Base-by-base conservation (phyloP, 2,888 invertebrate genomes). In the Loripinus fragilis region DNA sequence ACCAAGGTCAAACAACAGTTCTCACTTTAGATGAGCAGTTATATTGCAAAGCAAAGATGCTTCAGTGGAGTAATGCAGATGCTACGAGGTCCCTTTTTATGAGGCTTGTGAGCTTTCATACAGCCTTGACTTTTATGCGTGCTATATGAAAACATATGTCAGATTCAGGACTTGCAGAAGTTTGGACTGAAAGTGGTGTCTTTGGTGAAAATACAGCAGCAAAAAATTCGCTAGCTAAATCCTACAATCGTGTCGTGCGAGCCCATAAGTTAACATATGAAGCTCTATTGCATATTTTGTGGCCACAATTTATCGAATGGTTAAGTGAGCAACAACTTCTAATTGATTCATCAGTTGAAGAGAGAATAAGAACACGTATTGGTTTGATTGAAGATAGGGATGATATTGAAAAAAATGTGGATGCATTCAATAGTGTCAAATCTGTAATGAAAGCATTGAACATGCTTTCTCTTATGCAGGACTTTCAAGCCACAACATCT, bases 191-290 rank as follows among this genome's bases (percentile, higher is more conserved):
- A 41, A 65, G 65, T 17, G 8, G n/a, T 12, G 69, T 69, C 28
- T 69, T 45, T 69, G 69, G 69, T 48, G 69, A 69, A 45, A 69
- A 38, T 42, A 69, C n/a, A n/a, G n/a, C n/a, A n/a, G n/a, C n/a
- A n/a, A n/a, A n/a, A n/a, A n/a, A n/a, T n/a, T n/a, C n/a, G 42
- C 20, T 30, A 28, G 33, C 42, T 28, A 69, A 69, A 42, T 69
- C 38, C 8, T 69, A 69, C 69, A 69, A 45, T 30, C 42, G 69
- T 48, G 23, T 28, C 15, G 23, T 69, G 35, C 69, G 42, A 25
- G 69, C n/a, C n/a, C n/a, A n/a, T n/a, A n/a, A n/a, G n/a, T n/a
- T n/a, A n/a, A n/a, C n/a, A n/a, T n/a, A n/a, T n/a, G n/a, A n/a
- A n/a, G n/a, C 12, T 30, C 64, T 64, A 35, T 28, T 30, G 7